phyloP scores from a whole-genome alignment of 2,797 vertebrate genomes.

The Anguilla anguilla region DNA sequence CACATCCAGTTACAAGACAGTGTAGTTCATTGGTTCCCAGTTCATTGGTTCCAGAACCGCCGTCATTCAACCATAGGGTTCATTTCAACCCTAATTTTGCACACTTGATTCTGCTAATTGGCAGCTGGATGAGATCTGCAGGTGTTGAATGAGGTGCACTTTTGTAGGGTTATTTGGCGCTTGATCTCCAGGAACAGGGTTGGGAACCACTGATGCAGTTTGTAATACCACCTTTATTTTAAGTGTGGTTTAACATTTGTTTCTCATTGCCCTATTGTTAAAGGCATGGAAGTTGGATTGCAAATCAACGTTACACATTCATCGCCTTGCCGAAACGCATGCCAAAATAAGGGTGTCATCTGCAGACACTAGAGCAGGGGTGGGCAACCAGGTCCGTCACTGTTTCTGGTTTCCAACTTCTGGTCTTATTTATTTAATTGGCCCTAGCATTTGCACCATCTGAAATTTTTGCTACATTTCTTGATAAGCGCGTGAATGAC shows the following conservation, averaged over 20 bases:
- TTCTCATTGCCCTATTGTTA: background rate
- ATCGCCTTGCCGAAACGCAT: background rate
- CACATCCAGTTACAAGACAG: no score
- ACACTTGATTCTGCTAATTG: no score
- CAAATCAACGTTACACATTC: background rate
- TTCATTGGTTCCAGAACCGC: no score
- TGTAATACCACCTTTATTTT: background rate
- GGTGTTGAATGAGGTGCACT: no score
- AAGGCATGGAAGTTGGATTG: background rate
- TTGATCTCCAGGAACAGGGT: background rate
- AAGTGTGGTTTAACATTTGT: background rate
- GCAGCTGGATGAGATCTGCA: no score
- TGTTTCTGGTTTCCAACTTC: background rate
- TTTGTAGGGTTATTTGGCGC: no score
- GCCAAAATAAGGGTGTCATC: background rate
- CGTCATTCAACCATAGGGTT: no score
- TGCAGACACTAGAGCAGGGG: background rate
- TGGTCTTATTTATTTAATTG: background rate
- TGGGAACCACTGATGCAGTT: background rate
- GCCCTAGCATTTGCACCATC: no score
- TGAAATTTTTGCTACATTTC: no score
- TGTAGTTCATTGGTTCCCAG: no score
- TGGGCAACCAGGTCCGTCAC: background rate
- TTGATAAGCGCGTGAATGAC: no score
- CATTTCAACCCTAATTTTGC: no score